Evolutionary conservation across 2,888 invertebrate species (phyloP), one percentile per base, ranked within the genome.

Genomic region (Malthinus flaveolus): DNA sequence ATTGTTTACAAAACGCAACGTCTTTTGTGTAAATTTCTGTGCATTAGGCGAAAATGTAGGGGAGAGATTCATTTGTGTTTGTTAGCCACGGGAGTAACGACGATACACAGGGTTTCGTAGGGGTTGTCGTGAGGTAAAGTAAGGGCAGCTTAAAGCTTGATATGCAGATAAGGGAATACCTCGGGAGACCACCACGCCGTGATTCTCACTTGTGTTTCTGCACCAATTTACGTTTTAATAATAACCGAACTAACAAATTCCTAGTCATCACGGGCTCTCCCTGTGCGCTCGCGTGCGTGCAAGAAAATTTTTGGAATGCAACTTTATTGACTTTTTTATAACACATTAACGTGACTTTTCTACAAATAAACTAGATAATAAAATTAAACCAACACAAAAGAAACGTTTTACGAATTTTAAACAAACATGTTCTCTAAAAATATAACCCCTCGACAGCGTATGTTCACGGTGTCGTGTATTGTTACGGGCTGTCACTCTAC

Each of bases 401-500:
- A 52, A 56, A 56, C 51, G 55, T 52, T 56, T 54, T 50, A 59
- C 55, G 49, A 49, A 50, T 49, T 60, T 46, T 56, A 56, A 60
- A 60, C 56, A 61, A 61, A 61, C 66, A 64, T 64, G 66, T 66
- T 60, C 52, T 62, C 66, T 65, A 66, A 66, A 66, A 66, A 66
- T 66, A 66, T 63, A 53, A 52, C 23, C 52, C 57, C 51, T 55
- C 61, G 48, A 58, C 56, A 54, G 39, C 54, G 52, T 55, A 55
- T 50, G 58, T 57, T 51, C 55, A 49, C 56, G 56, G 48, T 60
- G 59, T 59, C 57, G 53, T 61, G 58, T 64, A 66, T 66, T 66
- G 65, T 65, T 66, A 65, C 62, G 64, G 49, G 59, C 58, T 64
- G 63, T 68, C 68, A 68, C 64, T 68, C 68, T 44, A 56, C 59